These are phyloP conservation scores for Halcyon leucocephala DNA, from an alignment of 2,797 vertebrate species.

Conservation along the genomic window DNA sequence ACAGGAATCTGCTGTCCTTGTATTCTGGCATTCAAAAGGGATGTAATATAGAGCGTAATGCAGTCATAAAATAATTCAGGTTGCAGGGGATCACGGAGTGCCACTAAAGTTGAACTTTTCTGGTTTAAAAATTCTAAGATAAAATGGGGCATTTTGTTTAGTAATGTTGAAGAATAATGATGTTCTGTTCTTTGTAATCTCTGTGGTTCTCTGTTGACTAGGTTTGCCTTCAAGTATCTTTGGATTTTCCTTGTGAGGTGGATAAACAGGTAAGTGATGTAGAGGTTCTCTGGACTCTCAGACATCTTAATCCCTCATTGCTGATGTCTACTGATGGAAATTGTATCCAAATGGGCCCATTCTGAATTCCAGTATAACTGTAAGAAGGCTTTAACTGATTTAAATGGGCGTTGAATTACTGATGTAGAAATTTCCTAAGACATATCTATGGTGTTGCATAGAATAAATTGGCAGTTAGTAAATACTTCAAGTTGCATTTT, in stretches of 20 bases:
- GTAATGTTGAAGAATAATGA: background rate
- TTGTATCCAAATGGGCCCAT: background rate
- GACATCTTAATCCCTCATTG: background rate
- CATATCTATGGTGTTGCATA: fast-evolving
- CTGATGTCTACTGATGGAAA: background rate
- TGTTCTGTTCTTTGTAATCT: background rate
- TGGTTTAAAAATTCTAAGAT: background rate
- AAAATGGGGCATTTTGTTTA: background rate
- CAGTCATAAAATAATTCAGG: background rate
- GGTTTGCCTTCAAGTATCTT: constrained; percentile 38
- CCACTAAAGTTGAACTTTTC: background rate
- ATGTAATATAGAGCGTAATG: background rate
- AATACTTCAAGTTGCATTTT: background rate
- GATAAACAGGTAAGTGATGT: constrained; percentile 12
- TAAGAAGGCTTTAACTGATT: background rate
- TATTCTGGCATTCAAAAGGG: background rate
- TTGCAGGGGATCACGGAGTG: background rate
- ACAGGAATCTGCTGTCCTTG: background rate
- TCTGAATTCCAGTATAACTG: background rate
- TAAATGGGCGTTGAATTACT: background rate
- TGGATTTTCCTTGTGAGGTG: constrained; percentile 37
- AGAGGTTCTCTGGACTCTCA: background rate
- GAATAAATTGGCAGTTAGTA: background rate
- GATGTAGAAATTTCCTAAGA: background rate
- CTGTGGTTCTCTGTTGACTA: background rate